A percentile compares a stretch with the other conserved stretches of the same genome.
phyloP scores from a whole-genome alignment of 2,888 invertebrate genomes.

The Calephelis perditalis region DNA sequence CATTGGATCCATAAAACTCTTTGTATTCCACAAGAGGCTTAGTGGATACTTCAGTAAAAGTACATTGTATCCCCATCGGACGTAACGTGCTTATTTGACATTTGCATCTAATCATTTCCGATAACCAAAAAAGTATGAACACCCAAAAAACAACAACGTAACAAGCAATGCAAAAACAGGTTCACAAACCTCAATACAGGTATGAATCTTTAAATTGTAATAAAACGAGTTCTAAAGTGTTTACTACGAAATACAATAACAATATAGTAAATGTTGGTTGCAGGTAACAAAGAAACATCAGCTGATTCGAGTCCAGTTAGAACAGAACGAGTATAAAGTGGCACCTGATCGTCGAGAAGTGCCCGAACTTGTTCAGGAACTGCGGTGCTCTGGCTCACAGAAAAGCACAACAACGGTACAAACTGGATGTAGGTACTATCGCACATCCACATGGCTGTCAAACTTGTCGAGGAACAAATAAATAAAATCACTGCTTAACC shows the following conservation, averaged over 20 bases:
- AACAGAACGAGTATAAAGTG: constrained; percentile 72
- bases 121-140: background rate
- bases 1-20: too few relatives aligned
- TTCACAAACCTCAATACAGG: constrained; percentile 11
- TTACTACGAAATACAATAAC: constrained; percentile 11
- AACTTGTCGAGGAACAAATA: constrained; percentile 41
- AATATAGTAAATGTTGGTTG: constrained; percentile 24
- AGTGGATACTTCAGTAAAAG: too few relatives aligned
- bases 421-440: constrained; percentile 70
- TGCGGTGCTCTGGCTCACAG: constrained; percentile 48
- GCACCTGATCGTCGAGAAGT: constrained; percentile 71
- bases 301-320: constrained; percentile 75
- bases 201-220: constrained; percentile 11
- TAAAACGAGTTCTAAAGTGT: constrained; percentile 16
- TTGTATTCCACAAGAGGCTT: too few relatives aligned
- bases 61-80: background rate
- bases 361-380: constrained; percentile 72
- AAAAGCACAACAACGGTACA: constrained; percentile 64
- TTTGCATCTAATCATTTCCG: background rate
- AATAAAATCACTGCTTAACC: constrained; percentile 5
- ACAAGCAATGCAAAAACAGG: constrained; percentile 10
- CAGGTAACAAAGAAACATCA: constrained; percentile 58
- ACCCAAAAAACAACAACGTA: constrained; percentile 8
- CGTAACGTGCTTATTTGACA: constrained; percentile 5
- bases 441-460: constrained; percentile 63